phyloP scores from a whole-genome alignment of 2,888 invertebrate species.

The Erannis defoliaria region DNA sequence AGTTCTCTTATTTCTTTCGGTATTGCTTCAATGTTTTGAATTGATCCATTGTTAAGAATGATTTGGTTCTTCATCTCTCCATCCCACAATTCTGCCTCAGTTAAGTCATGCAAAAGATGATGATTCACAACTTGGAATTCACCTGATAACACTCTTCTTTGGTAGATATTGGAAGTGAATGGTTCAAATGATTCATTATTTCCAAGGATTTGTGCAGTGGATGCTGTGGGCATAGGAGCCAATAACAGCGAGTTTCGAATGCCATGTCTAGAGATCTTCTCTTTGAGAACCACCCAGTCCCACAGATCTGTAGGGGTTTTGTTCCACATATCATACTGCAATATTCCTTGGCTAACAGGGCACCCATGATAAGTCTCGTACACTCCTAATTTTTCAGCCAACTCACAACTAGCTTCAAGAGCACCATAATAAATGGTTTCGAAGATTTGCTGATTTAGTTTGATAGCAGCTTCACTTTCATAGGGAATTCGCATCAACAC shows the following conservation, averaged over 20 bases:
- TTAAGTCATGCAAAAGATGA: slow-evolving; percentile 96
- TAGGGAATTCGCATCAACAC: slow-evolving; percentile 97
- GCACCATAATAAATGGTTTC: slow-evolving; percentile 99
- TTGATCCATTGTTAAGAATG: slow-evolving; percentile 96
- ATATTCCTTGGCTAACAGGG: slow-evolving; percentile 97
- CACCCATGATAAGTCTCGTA: slow-evolving; percentile 97
- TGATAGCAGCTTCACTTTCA: slow-evolving; percentile 94
- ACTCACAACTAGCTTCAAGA: slow-evolving; percentile 97
- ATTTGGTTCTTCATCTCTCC: slow-evolving; percentile 98
- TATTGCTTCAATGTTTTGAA: slow-evolving; percentile 94
- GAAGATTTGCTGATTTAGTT: slow-evolving; percentile 97
- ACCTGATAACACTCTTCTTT: slow-evolving; percentile 96
- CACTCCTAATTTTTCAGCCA: slow-evolving; percentile 93
- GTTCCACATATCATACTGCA: slow-evolving; percentile 99
- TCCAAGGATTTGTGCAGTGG: slow-evolving; percentile 99
- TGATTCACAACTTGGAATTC: slow-evolving; percentile 99
- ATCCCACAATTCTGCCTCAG: slow-evolving; percentile 96
- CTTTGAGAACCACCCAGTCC: slow-evolving; percentile 95
- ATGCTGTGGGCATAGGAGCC: slow-evolving; percentile 99
- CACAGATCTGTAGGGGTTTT: slow-evolving; percentile 94
- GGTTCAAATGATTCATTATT: slow-evolving; percentile 99
- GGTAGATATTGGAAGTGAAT: slow-evolving; percentile 99
- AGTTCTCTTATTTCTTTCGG: slow-evolving; percentile 94
- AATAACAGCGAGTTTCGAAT: slow-evolving; percentile 96
- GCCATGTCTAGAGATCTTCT: slow-evolving; percentile 95